Conservation (phyloP, 2,113 vertebrate species). For the Gasterosteus aculeatus region DNA sequence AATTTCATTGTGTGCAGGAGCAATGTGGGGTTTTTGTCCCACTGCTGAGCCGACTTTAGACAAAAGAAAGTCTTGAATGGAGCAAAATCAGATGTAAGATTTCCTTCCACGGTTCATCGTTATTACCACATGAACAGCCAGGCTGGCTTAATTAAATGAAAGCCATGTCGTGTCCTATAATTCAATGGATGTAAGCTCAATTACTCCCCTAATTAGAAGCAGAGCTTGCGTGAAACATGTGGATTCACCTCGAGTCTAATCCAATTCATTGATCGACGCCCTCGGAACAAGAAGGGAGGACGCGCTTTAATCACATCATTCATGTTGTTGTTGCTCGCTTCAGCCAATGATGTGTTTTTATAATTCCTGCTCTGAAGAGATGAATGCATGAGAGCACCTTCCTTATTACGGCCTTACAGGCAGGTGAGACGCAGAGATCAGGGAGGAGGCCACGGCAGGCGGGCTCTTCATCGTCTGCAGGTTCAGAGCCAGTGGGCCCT, state of each 20-base stretch:
- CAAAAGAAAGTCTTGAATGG: not conserved
- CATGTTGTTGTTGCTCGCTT: not conserved
- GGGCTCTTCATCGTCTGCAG: constrained; percentile 39
- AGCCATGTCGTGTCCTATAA: constrained; percentile 59
- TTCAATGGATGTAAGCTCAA: constrained; percentile 60
- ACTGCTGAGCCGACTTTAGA: not conserved
- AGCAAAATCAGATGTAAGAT: not conserved
- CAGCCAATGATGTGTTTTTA: not conserved
- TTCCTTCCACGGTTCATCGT: not conserved
- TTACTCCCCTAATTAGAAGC: constrained; percentile 71
- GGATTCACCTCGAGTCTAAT: constrained; percentile 63
- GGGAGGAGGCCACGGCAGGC: constrained; percentile 5
- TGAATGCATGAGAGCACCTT: not conserved
- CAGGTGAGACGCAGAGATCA: constrained; percentile 47
- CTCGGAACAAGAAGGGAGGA: constrained; percentile 43
- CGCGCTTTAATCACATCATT: constrained; percentile 24
- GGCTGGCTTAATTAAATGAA: constrained; percentile 70
- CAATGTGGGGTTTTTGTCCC: not conserved
- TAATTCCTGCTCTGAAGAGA: not conserved
- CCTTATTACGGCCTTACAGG: not conserved
- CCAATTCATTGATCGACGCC: constrained; percentile 47
- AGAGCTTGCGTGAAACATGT: constrained; percentile 56
- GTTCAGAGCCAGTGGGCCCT: constrained; percentile 7
- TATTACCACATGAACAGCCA: constrained; percentile 50
- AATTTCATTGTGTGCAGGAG: not conserved